Conservation (phyloP, 30 jellyfish, hydroid and myxozoan species). For the Phacellophora camtschatica region DNA sequence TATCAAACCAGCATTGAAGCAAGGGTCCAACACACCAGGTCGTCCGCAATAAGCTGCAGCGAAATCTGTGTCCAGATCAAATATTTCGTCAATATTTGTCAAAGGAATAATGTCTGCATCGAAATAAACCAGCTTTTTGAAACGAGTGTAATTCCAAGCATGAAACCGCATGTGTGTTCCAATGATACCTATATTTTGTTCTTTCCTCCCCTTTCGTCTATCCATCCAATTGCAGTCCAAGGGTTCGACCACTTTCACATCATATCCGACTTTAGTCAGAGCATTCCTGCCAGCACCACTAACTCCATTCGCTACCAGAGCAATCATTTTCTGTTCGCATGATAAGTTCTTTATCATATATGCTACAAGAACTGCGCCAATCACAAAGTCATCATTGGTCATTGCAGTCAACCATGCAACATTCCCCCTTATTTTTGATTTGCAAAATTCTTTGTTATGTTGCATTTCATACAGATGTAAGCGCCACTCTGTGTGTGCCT, state of each 20-base stretch:
- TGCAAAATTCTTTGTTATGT: constrained; percentile 60
- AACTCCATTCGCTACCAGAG: constrained; percentile 85
- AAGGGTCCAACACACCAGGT: constrained; percentile 96
- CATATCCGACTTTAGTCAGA: constrained; percentile 83
- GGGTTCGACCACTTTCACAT: constrained; percentile 87
- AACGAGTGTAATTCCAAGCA: constrained; percentile 94
- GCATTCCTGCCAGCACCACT: constrained; percentile 68
- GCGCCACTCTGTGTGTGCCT: constrained; percentile 74
- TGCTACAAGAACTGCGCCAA: constrained; percentile 87
- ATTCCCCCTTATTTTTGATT: constrained; percentile 15
- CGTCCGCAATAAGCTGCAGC: constrained; percentile 94
- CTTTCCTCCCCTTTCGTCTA: constrained; percentile 73
- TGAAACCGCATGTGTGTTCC: constrained; percentile 98
- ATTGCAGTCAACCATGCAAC: constrained; percentile 97
- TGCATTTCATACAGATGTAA: constrained; percentile 84
- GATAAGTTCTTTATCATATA: constrained; percentile 72
- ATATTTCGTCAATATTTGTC: constrained; percentile 79
- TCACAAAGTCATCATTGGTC: constrained; percentile 93
- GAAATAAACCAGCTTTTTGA: constrained; percentile 61
- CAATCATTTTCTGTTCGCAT: constrained; percentile 88
- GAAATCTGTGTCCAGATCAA: constrained; percentile 82
- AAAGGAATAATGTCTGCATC: constrained; percentile 95
- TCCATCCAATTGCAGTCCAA: constrained; percentile 99
- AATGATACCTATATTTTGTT: constrained; percentile 86
- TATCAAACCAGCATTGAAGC: constrained; percentile 95